Percentiles rank a stretch among this genome's conserved stretches.
These are phyloP conservation scores for Odontomachus brunneus DNA, from an alignment of 1,140 invertebrate species.

Conservation along the genomic window DNA sequence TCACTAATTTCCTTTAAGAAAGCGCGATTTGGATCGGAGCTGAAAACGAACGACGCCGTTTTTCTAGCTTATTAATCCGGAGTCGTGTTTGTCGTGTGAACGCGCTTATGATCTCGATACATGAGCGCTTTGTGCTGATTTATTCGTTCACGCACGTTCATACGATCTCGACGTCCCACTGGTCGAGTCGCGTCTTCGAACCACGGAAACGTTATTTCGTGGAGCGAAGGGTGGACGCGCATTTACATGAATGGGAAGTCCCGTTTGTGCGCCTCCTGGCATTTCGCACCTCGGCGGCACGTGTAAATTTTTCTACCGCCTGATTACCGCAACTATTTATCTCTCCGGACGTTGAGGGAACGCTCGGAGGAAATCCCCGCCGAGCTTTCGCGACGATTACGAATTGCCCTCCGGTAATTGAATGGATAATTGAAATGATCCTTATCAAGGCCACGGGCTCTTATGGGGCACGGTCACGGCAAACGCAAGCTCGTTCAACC, in stretches of 20 bases:
- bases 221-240: not conserved
- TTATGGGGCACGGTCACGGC: slow-evolving; percentile 79
- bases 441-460: slow-evolving; percentile 76
- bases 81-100: no score
- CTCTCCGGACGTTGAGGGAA: slow-evolving; percentile 24
- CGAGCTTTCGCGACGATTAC: slow-evolving; percentile 74
- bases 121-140: no score
- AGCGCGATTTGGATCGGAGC: no score
- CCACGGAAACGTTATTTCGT: slow-evolving; percentile 8
- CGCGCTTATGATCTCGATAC: no score
- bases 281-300: not conserved
- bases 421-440: slow-evolving; percentile 81
- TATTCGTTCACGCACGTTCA: no score
- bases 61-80: no score
- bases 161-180: no score
- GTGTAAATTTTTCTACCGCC: slow-evolving; percentile 47
- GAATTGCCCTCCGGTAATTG: slow-evolving; percentile 77
- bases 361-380: slow-evolving; percentile 59
- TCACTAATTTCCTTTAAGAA: no score
- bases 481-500: slow-evolving; percentile 74
- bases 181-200: no score
- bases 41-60: no score
- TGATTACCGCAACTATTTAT: slow-evolving; percentile 54
- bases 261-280: slow-evolving; percentile 5
- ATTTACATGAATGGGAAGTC: slow-evolving; percentile 35